A percentile compares a stretch with the other conserved stretches of the same genome.
Conservation (phyloP, 92 coral and sea anemone species). For the Porites divaricata region DNA sequence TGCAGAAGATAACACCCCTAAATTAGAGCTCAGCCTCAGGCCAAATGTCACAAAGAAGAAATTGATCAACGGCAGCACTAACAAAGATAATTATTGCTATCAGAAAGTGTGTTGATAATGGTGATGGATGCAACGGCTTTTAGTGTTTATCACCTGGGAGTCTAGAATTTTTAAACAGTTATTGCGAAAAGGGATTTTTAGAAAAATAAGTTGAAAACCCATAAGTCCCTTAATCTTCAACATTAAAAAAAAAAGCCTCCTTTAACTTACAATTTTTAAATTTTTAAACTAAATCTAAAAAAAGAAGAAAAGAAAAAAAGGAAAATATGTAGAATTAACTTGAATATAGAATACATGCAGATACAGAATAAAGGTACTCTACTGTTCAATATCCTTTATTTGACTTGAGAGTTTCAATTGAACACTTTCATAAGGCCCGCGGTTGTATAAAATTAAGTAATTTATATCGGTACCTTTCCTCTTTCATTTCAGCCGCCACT, state of each 20-base stretch:
- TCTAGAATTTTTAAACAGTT: background rate
- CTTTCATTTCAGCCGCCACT: conserved; percentile 85
- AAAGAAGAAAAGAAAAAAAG: background rate
- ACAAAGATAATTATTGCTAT: background rate
- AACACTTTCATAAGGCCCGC: background rate
- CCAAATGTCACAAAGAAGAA: background rate
- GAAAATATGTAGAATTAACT: background rate
- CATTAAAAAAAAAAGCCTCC: too few relatives aligned
- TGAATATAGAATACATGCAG: background rate
- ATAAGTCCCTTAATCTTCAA: background rate
- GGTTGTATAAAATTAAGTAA: background rate
- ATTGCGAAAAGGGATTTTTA: background rate
- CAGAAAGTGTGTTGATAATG: background rate
- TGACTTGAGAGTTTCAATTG: background rate
- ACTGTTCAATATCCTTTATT: background rate
- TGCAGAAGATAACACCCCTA: background rate
- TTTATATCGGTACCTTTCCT: conserved; percentile 17
- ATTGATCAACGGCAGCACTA: background rate
- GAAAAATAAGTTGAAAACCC: background rate
- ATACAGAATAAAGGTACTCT: background rate
- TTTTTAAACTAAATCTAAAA: too few relatives aligned
- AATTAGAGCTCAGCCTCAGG: background rate
- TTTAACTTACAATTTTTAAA: too few relatives aligned
- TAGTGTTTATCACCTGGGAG: background rate
- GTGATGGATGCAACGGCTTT: background rate